A percentile compares a stretch with the other conserved stretches of the same genome.
Conservation (phyloP, 1,140 invertebrate genomes). For the Sitophilus oryzae region DNA sequence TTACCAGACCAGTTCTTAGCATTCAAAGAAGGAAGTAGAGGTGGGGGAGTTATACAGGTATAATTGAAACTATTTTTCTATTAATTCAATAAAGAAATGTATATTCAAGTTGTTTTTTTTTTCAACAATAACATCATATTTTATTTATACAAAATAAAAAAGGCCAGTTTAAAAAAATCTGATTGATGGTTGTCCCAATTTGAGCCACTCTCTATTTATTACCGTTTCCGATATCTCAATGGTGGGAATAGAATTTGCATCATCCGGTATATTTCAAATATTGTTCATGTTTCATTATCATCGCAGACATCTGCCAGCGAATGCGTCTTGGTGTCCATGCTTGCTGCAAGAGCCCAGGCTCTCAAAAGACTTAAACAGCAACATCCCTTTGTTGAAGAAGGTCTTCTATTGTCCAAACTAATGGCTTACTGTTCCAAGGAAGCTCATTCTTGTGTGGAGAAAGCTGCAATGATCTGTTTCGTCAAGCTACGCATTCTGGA, state of each 20-base stretch:
- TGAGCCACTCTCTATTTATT: no score
- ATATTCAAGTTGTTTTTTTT: no score
- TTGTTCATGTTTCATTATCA: no score
- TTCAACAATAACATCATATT: no score
- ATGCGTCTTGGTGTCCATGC: conserved; percentile 90
- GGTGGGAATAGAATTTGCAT: no score
- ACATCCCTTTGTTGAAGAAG: conserved; percentile 90
- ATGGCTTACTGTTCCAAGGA: conserved; percentile 92
- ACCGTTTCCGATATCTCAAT: no score
- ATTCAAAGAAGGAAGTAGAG: conserved; percentile 72
- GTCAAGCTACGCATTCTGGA: conserved; percentile 96
- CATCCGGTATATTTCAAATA: no score
- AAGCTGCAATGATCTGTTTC: conserved; percentile 98
- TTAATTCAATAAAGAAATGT: neutral
- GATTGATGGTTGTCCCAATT: no score
- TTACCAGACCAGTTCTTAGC: conserved; percentile 82
- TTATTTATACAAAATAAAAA: no score
- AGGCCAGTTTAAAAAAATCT: no score
- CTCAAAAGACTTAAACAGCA: conserved; percentile 85
- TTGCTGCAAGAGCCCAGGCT: conserved; percentile 90
- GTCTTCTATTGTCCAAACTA: conserved; percentile 86
- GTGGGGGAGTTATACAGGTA: conserved; percentile 91
- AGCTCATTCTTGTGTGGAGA: conserved; percentile 99
- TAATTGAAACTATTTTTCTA: conserved; percentile 2
- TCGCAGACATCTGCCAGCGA: conserved; percentile 97